Evolutionary conservation across 2,113 vertebrate genomes (phyloP).

Genomic region (Gallinago paraguaiae): DNA sequence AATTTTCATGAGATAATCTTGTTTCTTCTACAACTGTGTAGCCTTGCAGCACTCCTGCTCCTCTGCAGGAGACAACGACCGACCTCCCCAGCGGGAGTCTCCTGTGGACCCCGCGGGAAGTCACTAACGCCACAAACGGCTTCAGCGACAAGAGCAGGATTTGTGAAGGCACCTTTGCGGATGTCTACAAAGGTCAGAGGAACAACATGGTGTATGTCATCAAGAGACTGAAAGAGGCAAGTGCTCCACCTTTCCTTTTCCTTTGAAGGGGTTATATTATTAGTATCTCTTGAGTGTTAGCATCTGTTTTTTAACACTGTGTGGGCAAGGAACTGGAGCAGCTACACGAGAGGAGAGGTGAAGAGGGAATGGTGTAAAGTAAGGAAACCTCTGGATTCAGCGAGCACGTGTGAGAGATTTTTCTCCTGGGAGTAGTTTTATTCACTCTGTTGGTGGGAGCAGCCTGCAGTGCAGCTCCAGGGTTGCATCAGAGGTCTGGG

Average conservation of each 20-base stretch:
- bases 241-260: neutral
- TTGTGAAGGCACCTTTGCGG: slow-evolving; percentile 72
- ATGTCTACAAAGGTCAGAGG: slow-evolving; percentile 72
- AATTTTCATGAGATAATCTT: neutral
- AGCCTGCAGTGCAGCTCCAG: neutral
- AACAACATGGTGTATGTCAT: slow-evolving; percentile 53
- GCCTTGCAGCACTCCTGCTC: slow-evolving; percentile 36
- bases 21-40: slow-evolving; percentile 44
- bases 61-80: slow-evolving; percentile 60
- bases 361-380: neutral
- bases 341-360: neutral
- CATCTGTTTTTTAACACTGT: neutral
- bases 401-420: neutral
- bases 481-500: neutral
- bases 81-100: slow-evolving; percentile 38
- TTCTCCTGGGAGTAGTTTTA: neutral
- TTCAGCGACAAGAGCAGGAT: slow-evolving; percentile 70
- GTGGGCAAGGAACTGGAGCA: neutral
- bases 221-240: slow-evolving; percentile 77
- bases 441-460: neutral
- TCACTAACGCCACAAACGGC: slow-evolving; percentile 68
- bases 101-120: slow-evolving; percentile 71
- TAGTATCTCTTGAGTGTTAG: neutral
- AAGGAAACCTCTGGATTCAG: neutral
- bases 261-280: neutral